These are phyloP conservation scores for Dendropsophus ebraccatus DNA, from an alignment of 2,113 vertebrate species.

Conservation along the genomic window DNA sequence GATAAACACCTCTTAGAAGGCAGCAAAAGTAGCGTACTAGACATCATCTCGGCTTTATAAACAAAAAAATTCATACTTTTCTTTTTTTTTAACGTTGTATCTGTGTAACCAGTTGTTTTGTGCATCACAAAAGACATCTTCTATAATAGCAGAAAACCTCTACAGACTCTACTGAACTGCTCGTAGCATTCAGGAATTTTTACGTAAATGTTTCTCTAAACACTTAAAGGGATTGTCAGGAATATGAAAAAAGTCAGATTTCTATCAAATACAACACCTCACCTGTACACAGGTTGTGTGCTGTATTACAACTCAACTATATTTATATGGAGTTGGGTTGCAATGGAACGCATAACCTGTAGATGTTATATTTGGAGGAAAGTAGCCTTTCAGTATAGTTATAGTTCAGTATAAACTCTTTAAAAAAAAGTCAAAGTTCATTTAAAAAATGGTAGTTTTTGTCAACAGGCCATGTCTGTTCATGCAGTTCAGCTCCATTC, in stretches of 20 bases:
- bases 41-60: not conserved
- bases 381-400: too few species aligned
- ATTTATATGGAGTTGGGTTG: too few species aligned
- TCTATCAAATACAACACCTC: too few species aligned
- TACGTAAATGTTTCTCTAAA: not conserved
- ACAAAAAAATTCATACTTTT: not conserved
- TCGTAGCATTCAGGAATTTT: not conserved
- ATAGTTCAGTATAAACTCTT: too few species aligned
- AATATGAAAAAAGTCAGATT: too few species aligned
- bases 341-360: too few species aligned
- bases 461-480: not conserved
- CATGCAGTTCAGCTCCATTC: not conserved
- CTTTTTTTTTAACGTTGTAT: not conserved
- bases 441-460: too few species aligned
- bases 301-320: too few species aligned
- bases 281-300: too few species aligned
- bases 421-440: too few species aligned
- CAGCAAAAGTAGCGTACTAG: not conserved
- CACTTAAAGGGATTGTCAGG: too few species aligned
- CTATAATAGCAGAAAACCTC: not conserved
- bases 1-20: conserved; percentile 24
- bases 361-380: too few species aligned
- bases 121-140: conserved; percentile 1
- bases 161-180: not conserved
- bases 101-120: not conserved